Conservation (phyloP, 2,888 invertebrate genomes). For the Lucinisca nassula region DNA sequence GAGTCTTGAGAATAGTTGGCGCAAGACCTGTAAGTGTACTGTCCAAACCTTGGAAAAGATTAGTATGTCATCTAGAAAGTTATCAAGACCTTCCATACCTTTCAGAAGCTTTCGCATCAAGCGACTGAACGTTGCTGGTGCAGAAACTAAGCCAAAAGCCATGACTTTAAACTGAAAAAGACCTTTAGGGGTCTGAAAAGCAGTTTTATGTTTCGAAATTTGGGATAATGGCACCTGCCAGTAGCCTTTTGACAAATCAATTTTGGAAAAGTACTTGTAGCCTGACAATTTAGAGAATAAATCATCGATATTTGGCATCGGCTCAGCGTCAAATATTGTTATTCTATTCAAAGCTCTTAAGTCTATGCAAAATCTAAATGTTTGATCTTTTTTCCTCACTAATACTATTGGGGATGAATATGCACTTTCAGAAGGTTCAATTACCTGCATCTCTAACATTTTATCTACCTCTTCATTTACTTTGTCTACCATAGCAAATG, state of each 20-base stretch:
- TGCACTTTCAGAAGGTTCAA: conserved; percentile 60
- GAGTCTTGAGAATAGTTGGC: background rate
- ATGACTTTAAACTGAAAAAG: conserved; percentile 58
- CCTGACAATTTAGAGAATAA: conserved; percentile 61
- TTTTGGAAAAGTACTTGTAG: conserved; percentile 57
- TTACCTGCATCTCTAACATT: conserved; percentile 61
- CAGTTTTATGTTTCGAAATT: conserved; percentile 46
- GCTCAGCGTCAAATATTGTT: conserved; percentile 71
- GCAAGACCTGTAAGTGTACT: background rate
- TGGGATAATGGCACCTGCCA: conserved; percentile 66
- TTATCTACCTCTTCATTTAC: conserved; percentile 56
- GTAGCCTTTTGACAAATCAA: conserved; percentile 69
- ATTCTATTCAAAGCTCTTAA: conserved; percentile 64
- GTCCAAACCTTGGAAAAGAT: background rate
- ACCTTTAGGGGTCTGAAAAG: conserved; percentile 59
- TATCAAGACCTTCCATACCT: background rate
- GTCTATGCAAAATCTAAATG: conserved; percentile 69
- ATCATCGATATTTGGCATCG: conserved; percentile 67
- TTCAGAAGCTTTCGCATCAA: background rate
- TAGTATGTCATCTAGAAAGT: conserved; percentile 3
- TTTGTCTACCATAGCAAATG: conserved; percentile 36
- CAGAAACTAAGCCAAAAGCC: too few species aligned
- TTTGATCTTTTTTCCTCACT: conserved; percentile 62
- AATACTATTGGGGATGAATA: conserved; percentile 67
- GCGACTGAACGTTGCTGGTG: too few species aligned